Base-by-base conservation (phyloP, 2,888 invertebrate species). In the Ptilodon capucinus region DNA sequence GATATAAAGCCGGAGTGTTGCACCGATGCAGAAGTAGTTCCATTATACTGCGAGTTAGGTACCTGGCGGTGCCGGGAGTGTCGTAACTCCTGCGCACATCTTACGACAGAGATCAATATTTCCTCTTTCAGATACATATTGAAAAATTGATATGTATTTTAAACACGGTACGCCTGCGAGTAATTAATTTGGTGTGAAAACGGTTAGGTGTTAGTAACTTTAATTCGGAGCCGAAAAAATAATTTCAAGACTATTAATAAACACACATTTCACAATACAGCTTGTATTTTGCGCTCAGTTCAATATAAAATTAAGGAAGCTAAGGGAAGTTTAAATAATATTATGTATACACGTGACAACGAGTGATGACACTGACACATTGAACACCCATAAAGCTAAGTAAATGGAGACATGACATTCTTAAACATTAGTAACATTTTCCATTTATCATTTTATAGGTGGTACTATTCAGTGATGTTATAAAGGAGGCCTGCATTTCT, bases 71-170 rank as follows among this genome's bases (percentile, higher is more conserved):
- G 60, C 57, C 48, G 51, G 57, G 54, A 41, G 61, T 54, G 46
- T 58, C 55, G 48, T 44, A 54, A 57, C 44, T 56, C 58, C 53
- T 63, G 53, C 63, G 38, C 19, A 39, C 60, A 65, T 61, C 60
- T 65, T 64, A 67, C 57, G 61, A 69, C 69, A 59, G 83, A 85
- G 82, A 84, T 84, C 82, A 81, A 79, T 76, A 46, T 69, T 75
- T 71, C 61, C 55, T 69, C 65, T 72, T 62, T 71, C 70, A 71
- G 76, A 77, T 81, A 79, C 78, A 77, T 76, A 72, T 63, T 65
- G n/a, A 68, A 60, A 60, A 72, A 74, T 79, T 87, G 86, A 88
- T 86, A 87, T 88, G 87, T 86, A 81, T 81, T 76, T 69, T 69
- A 73, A 58, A 71, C 65, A 65, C 72, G 70, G 74, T 70, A 68